These are phyloP conservation scores for Boleophthalmus pectinirostris DNA, from an alignment of 2,113 vertebrate species.

Conservation along the genomic window DNA sequence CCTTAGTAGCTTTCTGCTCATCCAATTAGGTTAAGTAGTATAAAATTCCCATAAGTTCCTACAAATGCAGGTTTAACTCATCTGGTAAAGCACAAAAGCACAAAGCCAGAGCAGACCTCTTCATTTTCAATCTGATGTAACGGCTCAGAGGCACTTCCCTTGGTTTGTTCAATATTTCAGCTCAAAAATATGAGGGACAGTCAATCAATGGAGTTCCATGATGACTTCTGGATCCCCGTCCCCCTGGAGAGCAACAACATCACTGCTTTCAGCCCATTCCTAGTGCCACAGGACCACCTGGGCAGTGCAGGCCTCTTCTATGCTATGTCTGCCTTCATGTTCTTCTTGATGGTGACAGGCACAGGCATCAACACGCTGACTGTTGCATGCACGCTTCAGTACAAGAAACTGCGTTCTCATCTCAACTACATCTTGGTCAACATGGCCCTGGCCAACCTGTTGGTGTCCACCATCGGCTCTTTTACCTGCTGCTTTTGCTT, in stretches of 20 bases:
- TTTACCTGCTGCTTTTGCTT: slow-evolving; percentile 77
- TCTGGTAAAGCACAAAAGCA: slow-evolving; percentile 4
- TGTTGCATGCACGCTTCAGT: slow-evolving; percentile 70
- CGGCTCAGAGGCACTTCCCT: neutral
- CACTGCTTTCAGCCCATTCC: slow-evolving; percentile 73
- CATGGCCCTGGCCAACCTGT: slow-evolving; percentile 76
- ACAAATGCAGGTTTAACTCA: slow-evolving; percentile 53
- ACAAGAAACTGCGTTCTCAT: slow-evolving; percentile 80
- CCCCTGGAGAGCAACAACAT: slow-evolving; percentile 73
- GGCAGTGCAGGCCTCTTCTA: slow-evolving; percentile 64
- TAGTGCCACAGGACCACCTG: slow-evolving; percentile 83
- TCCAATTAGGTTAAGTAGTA: slow-evolving; percentile 51
- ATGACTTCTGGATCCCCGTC: slow-evolving; percentile 79
- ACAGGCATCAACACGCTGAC: slow-evolving; percentile 73
- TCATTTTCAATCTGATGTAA: slow-evolving; percentile 1
- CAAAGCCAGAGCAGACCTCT: slow-evolving; percentile 6
- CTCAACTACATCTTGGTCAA: slow-evolving; percentile 86
- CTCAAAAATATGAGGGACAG: slow-evolving; percentile 62
- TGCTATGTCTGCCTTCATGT: slow-evolving; percentile 76
- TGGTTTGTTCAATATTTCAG: neutral
- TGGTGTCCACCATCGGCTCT: slow-evolving; percentile 72
- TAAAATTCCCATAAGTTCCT: slow-evolving; percentile 41
- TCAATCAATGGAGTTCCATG: slow-evolving; percentile 58
- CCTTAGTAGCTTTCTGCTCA: slow-evolving; percentile 49
- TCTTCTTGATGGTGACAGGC: slow-evolving; percentile 64